Base-by-base conservation (phyloP, 2,888 invertebrate species). In the Plemyria rubiginata region DNA sequence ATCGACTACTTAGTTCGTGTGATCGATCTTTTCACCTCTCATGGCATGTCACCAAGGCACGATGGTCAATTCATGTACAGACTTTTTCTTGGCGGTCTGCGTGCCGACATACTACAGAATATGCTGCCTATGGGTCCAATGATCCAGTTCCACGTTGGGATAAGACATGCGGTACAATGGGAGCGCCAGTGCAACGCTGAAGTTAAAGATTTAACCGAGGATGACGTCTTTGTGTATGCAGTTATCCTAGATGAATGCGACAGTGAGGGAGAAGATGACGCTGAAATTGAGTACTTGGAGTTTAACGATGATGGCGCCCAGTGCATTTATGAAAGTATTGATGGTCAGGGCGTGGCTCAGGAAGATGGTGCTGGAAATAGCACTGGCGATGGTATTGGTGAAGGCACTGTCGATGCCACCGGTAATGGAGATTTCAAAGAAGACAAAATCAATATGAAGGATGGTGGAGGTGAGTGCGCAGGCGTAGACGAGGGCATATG, bases 81-180 rank as follows among this genome's bases (percentile, higher is more conserved):
- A 8, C 41, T 60, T 2, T 60, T 60, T 16, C 5, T 54, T 11
- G 60, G 60, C 6, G 60, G 60, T 0, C 40, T 59, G 45, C 40
- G 40, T 40, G 40, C n/a, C 12, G 40, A 40, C 5, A 40, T 40
- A n/a, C n/a, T n/a, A n/a, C n/a, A 40, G 1, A 12, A 12, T 1
- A 40, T 40, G n/a, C 12, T 40, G 40, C n/a, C 6, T 5, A n/a
- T 40, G 40, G 40, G 40, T n/a, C 40, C 40, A n/a, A 0, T 4
- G 4, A 1, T n/a, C n/a, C 4, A 3, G 0, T 5, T 40, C n/a
- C 2, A n/a, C 0, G 6, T 5, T 40, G 40, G 12, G 5, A n/a
- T n/a, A 4, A 12, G 4, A 1, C 40, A n/a, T 40, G 40, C 40
- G 40, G 4, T 40, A 0, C 4, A n/a, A 3, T 4, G 6, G n/a